Percentiles rank a stretch among this genome's conserved stretches.
These are phyloP conservation scores for Chironomus riparius DNA, from an alignment of 2,888 invertebrate genomes.

Conservation along the genomic window DNA sequence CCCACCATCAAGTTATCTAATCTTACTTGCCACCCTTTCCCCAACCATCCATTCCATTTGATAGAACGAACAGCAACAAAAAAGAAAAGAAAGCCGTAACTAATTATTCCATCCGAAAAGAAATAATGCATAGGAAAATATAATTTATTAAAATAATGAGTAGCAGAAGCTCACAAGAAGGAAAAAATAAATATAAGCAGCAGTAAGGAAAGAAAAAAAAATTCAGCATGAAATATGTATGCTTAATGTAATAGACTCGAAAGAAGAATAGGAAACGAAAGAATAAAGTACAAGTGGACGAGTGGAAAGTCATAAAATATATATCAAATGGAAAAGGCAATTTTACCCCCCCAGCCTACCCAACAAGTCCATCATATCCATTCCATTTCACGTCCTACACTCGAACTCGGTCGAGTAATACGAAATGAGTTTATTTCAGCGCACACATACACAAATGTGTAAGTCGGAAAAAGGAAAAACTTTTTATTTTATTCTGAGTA, in stretches of 20 bases:
- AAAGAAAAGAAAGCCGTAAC: background rate
- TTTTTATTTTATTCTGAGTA: background rate
- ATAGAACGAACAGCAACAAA: background rate
- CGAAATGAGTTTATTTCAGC: too few species aligned
- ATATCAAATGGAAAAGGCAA: conserved; percentile 7
- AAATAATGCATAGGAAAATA: conserved; percentile 10
- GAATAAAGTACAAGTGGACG: background rate
- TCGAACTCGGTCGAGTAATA: too few species aligned
- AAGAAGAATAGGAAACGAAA: background rate
- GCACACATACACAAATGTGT: too few species aligned
- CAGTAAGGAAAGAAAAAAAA: background rate
- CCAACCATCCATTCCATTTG: too few species aligned
- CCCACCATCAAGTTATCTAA: too few species aligned
- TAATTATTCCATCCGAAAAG: conserved; percentile 6
- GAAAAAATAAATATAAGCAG: background rate
- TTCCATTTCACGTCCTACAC: background rate
- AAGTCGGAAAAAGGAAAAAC: too few species aligned
- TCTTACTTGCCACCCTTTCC: too few species aligned
- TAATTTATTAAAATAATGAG: conserved; percentile 25
- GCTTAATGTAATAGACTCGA: conserved; percentile 15
- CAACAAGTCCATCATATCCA: background rate
- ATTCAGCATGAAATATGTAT: conserved; percentile 19
- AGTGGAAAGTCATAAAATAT: conserved; percentile 21
- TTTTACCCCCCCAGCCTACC: background rate
- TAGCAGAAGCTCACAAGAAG: background rate